Base-by-base conservation (phyloP, 1,140 invertebrate genomes). In the Calephelis nemesis region DNA sequence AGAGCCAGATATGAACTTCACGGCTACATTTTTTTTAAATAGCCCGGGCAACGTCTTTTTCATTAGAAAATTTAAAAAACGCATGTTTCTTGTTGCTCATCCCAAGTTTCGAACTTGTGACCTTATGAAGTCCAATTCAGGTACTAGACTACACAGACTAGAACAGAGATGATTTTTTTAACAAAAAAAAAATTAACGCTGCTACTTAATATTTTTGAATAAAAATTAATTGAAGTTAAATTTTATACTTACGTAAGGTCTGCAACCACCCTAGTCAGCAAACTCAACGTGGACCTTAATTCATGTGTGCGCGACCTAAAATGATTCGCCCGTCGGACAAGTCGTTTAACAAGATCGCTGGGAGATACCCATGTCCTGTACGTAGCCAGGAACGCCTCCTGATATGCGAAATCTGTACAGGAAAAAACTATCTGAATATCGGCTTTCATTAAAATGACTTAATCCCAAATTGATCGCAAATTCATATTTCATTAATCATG, bases 321-420 rank as follows among this genome's bases (percentile, higher is more conserved):
- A 85, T 97, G 95, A 84, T 97, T 97, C 40, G 89, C 86, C 60
- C 98, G 94, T 84, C 96, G 95, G 76, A 97, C 95, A 50, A 99
- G 92, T 88, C 98, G 98, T 79, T 95, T 94, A 72, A 99, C 95
- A 68, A 99, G 93, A 71, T 97, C 96, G 66, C 95, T 88, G n/a
- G 98, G 97, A 60, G 96, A 93, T 78, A 99, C 95, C 92, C 99
- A 99, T 68, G 98, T 99, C 75, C 98, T 94, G 90, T 99, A 99
- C 50, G 98, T 99, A 30, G 97, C 98, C 73, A 99, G 94, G 91
- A 99, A 99, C 48, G 98, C 98, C 93, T 99, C 98, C 93, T 98
- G 97, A 92, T 98, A 99, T 83, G 97, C 94, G 87, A 97, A 97
- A 92, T 98, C 97, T 97, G 93, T 68, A 65, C 73, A 84, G 70